Conservation (phyloP, 2,113 vertebrate species). For the Poeciliopsis retropinna region DNA sequence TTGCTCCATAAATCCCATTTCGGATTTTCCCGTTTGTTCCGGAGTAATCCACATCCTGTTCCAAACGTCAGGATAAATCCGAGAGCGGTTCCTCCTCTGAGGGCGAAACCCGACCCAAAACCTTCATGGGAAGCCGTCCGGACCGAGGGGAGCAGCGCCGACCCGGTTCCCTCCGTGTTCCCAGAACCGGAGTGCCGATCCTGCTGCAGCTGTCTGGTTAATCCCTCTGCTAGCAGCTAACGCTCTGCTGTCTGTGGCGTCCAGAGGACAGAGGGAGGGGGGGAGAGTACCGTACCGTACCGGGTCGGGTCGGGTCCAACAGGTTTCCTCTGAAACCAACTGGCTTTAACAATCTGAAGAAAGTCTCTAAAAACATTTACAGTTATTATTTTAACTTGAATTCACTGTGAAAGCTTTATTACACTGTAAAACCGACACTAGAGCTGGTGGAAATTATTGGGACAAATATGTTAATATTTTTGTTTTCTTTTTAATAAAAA, state of each 20-base stretch:
- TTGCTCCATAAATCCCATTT: background rate
- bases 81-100: background rate
- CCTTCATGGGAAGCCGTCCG: background rate
- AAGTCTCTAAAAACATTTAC: too few relatives aligned
- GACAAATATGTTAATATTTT: background rate
- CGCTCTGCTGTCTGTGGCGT: background rate
- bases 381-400: too few relatives aligned
- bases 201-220: conserved; percentile 1
- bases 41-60: background rate
- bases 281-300: too few relatives aligned
- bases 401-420: too few relatives aligned
- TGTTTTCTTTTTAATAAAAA: too few relatives aligned
- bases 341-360: background rate
- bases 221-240: conserved; percentile 4
- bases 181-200: conserved; percentile 12
- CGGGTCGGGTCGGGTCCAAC: background rate
- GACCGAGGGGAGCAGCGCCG: too few relatives aligned
- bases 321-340: background rate
- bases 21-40: background rate
- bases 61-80: background rate
- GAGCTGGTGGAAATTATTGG: too few relatives aligned
- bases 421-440: too few relatives aligned
- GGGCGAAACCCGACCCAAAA: background rate
- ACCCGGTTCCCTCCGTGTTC: background rate
- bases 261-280: conserved; percentile 7